Evolutionary conservation across 2,888 invertebrate species (phyloP).

Genomic region (Phania funesta): DNA sequence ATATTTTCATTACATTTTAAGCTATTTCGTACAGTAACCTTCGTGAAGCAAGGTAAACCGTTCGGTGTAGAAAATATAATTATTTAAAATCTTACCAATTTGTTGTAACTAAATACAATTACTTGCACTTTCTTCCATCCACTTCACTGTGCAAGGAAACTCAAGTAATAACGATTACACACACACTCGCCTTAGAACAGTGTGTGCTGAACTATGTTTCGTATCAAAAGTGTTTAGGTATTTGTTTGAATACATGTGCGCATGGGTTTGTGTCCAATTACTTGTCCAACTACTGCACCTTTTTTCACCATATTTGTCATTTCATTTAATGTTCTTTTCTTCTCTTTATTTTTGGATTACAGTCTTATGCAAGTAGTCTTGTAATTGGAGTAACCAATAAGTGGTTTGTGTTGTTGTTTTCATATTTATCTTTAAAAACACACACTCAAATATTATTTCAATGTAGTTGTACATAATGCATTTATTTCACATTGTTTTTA

Average conservation of each 20-base stretch:
- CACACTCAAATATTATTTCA: background rate
- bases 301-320: conserved; percentile 42
- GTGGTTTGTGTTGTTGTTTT: conserved; percentile 11
- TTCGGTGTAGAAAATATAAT: no score
- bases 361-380: conserved; percentile 18
- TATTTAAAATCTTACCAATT: background rate
- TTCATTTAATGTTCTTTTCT: conserved; percentile 36
- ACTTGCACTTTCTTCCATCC: background rate
- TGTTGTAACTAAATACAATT: background rate
- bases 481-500: background rate
- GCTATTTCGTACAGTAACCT: no score
- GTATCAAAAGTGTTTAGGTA: background rate
- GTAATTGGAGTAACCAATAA: conserved; percentile 50
- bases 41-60: no score
- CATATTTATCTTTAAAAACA: background rate
- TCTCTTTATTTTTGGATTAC: conserved; percentile 23
- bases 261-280: background rate
- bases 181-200: background rate
- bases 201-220: conserved; percentile 11
- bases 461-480: background rate
- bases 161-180: background rate
- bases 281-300: conserved; percentile 43
- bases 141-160: background rate
- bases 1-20: no score
- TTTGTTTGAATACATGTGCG: background rate